Evolutionary conservation across 1,140 invertebrate genomes (phyloP), one percentile per base, ranked within the genome.

Genomic region (Drosophila bipectinata): DNA sequence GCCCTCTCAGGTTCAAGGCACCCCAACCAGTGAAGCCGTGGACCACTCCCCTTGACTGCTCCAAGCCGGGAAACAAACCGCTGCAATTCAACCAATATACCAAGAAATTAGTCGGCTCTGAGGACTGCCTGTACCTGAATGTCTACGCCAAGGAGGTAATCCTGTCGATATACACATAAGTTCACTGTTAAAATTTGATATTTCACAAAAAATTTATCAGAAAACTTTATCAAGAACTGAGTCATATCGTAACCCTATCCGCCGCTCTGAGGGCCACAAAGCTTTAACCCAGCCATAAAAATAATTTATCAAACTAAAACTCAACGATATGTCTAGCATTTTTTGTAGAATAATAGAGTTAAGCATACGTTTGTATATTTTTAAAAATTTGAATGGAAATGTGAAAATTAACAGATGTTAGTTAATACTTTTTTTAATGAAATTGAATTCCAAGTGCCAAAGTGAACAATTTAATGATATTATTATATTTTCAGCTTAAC

Each of bases 1-100:
- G 93, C 1, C 79, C 93, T 1, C 77, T 95, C 1, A 91, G 95
- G 2, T 96, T 95, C 76, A 89, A 93, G 90, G 94, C 93, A 3
- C 93, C 94, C 0, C 61, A 88, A 34, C 92, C 92, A 0, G 92
- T 93, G 6, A 79, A 92, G 21, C 88, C 93, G 48, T 95, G 95
- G 92, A 61, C 84, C 12, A 82, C 78, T 1, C 76, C 92, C 1
- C 92, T 93, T 12, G 91, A 94, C 73, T 91, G 90, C 52, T 57
- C 60, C 1, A 7, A 44, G 3, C 44, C 45, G 28, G 77, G 69
- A 6, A 66, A 77, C 14, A 87, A 78, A 28, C 90, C 89, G 1
- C 51, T 91, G 37, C 90, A 91, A 32, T 78, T 64, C 1, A 83
- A 91, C 24, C 72, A 73, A 6, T 57, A 67, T 18, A 59, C 63